Percentiles rank a stretch among this genome's conserved stretches.
These are phyloP conservation scores for Sycophila texana DNA, from an alignment of 2,888 invertebrate species.

Conservation along the genomic window DNA sequence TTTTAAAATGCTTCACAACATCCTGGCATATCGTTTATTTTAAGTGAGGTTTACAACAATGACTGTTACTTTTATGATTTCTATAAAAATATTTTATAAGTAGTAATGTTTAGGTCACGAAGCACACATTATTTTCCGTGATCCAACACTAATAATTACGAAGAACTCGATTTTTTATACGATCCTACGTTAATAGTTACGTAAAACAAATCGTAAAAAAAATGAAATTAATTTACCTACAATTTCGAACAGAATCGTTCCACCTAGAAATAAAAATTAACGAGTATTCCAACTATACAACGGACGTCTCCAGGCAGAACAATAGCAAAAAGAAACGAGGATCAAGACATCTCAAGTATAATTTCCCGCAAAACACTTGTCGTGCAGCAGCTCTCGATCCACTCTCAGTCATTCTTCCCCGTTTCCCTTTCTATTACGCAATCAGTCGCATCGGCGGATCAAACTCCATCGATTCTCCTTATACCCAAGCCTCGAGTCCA, in stretches of 20 bases:
- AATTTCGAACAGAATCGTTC: too few species aligned
- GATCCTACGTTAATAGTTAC: too few species aligned
- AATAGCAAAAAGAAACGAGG: constrained; percentile 37
- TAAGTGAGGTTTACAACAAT: too few species aligned
- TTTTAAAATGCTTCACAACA: too few species aligned
- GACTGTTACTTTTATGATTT: too few species aligned
- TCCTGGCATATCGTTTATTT: too few species aligned
- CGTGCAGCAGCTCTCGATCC: constrained; percentile 30
- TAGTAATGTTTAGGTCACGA: background rate
- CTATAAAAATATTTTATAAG: too few species aligned
- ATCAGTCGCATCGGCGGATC: constrained; percentile 10
- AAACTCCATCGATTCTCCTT: constrained; percentile 47
- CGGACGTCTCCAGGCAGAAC: background rate
- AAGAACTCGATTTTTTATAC: too few species aligned
- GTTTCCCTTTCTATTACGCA: constrained; percentile 25
- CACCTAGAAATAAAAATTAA: background rate
- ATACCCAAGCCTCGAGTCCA: background rate
- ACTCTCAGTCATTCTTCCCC: background rate
- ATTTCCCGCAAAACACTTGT: constrained; percentile 50
- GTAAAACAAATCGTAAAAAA: too few species aligned
- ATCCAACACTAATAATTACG: too few species aligned
- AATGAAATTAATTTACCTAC: too few species aligned
- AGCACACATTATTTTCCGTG: too few species aligned
- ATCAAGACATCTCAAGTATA: constrained; percentile 31
- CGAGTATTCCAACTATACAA: background rate